Conservation (phyloP, 2,888 invertebrate species). For the Eupeodes latifasciatus region DNA sequence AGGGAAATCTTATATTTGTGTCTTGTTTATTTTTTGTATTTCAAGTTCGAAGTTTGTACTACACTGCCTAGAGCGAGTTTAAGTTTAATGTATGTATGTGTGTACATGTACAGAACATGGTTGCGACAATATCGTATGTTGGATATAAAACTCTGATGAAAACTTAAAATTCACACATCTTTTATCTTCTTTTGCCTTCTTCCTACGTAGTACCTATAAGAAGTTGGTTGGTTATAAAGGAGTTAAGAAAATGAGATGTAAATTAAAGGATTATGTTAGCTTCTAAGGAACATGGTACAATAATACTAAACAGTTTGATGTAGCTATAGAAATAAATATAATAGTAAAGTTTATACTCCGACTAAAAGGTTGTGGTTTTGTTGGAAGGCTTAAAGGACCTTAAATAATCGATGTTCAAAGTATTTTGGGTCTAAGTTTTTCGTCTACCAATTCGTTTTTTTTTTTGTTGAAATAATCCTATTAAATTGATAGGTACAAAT, state of each 20-base stretch:
- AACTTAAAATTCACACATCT: slow-evolving; percentile 24
- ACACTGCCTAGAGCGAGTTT: background rate
- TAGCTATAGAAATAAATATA: background rate
- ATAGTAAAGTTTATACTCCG: background rate
- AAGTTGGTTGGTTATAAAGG: background rate
- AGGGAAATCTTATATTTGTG: background rate
- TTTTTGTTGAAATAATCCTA: background rate
- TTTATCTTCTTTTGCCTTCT: background rate
- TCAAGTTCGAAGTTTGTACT: background rate
- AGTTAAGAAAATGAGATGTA: slow-evolving; percentile 22
- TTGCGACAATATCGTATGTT: background rate
- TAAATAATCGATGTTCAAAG: slow-evolving; percentile 16
- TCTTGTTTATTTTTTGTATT: background rate
- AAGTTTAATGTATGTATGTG: too few relatives aligned
- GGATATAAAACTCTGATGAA: slow-evolving; percentile 26
- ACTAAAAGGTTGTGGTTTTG: slow-evolving; percentile 11
- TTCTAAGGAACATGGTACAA: slow-evolving; percentile 8
- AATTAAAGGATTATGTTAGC: slow-evolving; percentile 27
- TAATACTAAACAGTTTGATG: background rate
- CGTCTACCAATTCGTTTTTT: background rate
- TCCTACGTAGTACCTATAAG: too few relatives aligned
- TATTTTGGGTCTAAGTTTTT: background rate
- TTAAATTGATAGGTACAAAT: background rate
- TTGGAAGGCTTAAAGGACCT: background rate
- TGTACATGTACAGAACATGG: too few relatives aligned